A percentile compares a stretch with the other conserved stretches of the same genome.
Evolutionary conservation across 1,140 invertebrate genomes (phyloP).

Genomic region (Drosophila kepulauana): DNA sequence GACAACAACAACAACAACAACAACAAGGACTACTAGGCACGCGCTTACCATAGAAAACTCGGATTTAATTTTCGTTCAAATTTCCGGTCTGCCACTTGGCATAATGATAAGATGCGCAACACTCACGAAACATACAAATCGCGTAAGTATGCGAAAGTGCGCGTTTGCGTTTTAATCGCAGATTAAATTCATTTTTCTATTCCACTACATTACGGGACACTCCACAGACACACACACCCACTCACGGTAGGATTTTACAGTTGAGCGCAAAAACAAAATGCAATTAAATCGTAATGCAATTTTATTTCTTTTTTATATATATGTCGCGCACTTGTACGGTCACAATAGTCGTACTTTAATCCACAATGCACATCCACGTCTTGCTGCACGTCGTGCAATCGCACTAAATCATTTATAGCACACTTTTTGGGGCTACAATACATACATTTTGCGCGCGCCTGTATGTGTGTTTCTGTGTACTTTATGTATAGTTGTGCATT

Average conservation of each 20-base stretch:
- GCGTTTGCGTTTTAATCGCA: background rate
- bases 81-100: slow-evolving; percentile 39
- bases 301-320: slow-evolving; percentile 31
- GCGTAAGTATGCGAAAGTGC: background rate
- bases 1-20: slow-evolving; percentile 42
- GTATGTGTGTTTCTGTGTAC: slow-evolving; percentile 20
- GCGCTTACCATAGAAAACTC: slow-evolving; percentile 47
- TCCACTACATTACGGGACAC: slow-evolving; percentile 5
- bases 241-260: slow-evolving; percentile 3
- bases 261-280: slow-evolving; percentile 27
- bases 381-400: slow-evolving; percentile 45
- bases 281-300: slow-evolving; percentile 66
- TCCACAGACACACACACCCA: slow-evolving; percentile 12
- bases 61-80: slow-evolving; percentile 43
- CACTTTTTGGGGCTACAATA: slow-evolving; percentile 46
- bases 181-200: slow-evolving; percentile 23
- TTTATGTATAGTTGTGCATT: slow-evolving; percentile 44
- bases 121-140: background rate
- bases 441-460: slow-evolving; percentile 10
- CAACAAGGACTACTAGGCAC: slow-evolving; percentile 2
- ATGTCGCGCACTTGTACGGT: slow-evolving; percentile 60
- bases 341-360: slow-evolving; percentile 34
- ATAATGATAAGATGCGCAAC: slow-evolving; percentile 15
- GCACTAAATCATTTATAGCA: slow-evolving; percentile 64
- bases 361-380: slow-evolving; percentile 55